Base-by-base conservation (phyloP, 2,888 invertebrate species). In the Synergus itoensis region DNA sequence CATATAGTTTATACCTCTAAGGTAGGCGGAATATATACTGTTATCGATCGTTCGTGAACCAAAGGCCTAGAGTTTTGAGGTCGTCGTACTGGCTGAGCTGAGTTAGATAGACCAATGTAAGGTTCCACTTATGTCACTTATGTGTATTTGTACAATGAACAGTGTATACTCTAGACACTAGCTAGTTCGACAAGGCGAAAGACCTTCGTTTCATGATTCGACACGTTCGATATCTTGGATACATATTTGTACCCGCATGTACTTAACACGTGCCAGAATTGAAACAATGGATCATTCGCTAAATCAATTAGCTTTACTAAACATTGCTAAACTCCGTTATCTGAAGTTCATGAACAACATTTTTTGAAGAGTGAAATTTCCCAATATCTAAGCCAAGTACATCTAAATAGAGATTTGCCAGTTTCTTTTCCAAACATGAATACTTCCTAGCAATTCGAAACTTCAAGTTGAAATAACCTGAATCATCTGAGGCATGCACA, bases 11-110 rank as follows among this genome's bases (percentile, higher is more conserved):
- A n/a, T 45, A 45, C 67, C 67, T 45, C 67, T 48, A 21, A 43
- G 67, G 67, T 69, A 69, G 67, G 67, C 45, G 67, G 67, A 18
- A 28, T 28, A 69, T 43, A 67, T 67, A 67, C 67, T 43, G 43
- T 43, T 43, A 67, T 69, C 45, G 67, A 69, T 69, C 67, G 67
- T 41, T 21, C 14, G 21, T 45, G 45, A 69, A 45, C 67, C 67
- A 69, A 43, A 43, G 67, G 67, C 67, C 67, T 69, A 69, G 28
- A 45, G 67, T 45, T 69, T 69, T 69, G 67, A 69, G 67, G 67
- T 69, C 67, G 67, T 69, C 67, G 67, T 69, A 18, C 67, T 43
- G 67, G 45, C 21, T 69, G 14, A 45, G 48, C 8, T 7, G 8
- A 53, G 48, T 53, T 53, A 53, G 48, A 53, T 53, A 69, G 45